phyloP scores from a whole-genome alignment of 2,888 invertebrate species.

The Nudaria mundana region DNA sequence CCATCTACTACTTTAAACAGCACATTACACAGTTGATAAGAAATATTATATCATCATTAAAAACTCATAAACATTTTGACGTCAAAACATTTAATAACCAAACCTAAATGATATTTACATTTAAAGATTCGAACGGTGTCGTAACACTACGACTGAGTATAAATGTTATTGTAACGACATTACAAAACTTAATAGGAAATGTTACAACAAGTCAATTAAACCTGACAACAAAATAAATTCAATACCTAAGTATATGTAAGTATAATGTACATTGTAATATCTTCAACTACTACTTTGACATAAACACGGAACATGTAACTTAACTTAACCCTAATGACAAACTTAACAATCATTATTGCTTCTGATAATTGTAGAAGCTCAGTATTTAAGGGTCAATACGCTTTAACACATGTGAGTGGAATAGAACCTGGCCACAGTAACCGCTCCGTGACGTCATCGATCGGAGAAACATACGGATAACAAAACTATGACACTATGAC shows the following conservation, averaged over 20 bases:
- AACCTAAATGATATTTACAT: no score
- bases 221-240: slow-evolving; percentile 20
- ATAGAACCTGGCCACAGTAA: no score
- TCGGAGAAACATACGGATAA: slow-evolving; percentile 1
- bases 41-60: no score
- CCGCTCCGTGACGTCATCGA: no score
- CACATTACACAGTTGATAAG: no score
- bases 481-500: no score
- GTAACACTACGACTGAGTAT: background rate
- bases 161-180: background rate
- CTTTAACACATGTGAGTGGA: no score
- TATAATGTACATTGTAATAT: slow-evolving; percentile 32
- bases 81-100: no score
- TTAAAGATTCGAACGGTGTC: no score
- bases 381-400: slow-evolving; percentile 21
- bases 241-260: no score
- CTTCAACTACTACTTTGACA: slow-evolving; percentile 29
- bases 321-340: slow-evolving; percentile 55
- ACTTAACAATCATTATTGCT: slow-evolving; percentile 73
- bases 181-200: slow-evolving; percentile 11
- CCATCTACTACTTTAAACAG: no score
- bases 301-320: slow-evolving; percentile 41
- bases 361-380: slow-evolving; percentile 47
- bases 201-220: slow-evolving; percentile 24
- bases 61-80: no score